Percentiles rank a stretch among this genome's conserved stretches.
phyloP scores from a whole-genome alignment of 2,888 invertebrate genomes.

The Eucera pruinosa region DNA sequence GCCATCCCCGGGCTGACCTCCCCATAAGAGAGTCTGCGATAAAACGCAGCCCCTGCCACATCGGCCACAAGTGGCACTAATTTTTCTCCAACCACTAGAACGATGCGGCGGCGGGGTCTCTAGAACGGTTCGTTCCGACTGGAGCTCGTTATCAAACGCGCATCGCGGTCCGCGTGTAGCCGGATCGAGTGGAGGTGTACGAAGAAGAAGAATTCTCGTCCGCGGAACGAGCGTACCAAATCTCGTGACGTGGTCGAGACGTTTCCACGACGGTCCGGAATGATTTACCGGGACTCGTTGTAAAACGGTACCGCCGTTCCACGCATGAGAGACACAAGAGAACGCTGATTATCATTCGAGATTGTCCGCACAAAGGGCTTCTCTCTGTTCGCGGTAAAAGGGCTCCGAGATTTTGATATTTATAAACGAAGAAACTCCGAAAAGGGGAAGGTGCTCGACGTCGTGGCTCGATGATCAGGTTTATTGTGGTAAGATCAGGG shows the following conservation, averaged over 20 bases:
- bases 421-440: conserved; percentile 72
- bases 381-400: conserved; percentile 68
- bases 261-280: conserved; percentile 77
- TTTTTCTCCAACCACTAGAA: conserved; percentile 37
- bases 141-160: conserved; percentile 77
- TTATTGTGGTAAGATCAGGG: conserved; percentile 67
- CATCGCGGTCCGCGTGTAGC: conserved; percentile 66
- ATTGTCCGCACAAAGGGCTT: conserved; percentile 79
- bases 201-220: conserved; percentile 70
- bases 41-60: conserved; percentile 36
- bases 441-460: conserved; percentile 65
- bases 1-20: not conserved
- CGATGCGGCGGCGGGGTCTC: conserved; percentile 28
- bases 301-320: conserved; percentile 79
- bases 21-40: conserved; percentile 20
- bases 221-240: conserved; percentile 78
- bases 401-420: conserved; percentile 80
- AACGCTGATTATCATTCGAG: conserved; percentile 82
- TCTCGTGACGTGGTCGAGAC: conserved; percentile 75
- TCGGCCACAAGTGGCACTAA: conserved; percentile 41
- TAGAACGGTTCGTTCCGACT: conserved; percentile 47
- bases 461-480: conserved; percentile 73
- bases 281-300: conserved; percentile 82
- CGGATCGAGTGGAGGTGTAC: conserved; percentile 54
- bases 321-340: conserved; percentile 79